Percentiles rank a stretch among this genome's conserved stretches.
phyloP scores from a whole-genome alignment of 2,113 vertebrate species.

The Turnix velox region DNA sequence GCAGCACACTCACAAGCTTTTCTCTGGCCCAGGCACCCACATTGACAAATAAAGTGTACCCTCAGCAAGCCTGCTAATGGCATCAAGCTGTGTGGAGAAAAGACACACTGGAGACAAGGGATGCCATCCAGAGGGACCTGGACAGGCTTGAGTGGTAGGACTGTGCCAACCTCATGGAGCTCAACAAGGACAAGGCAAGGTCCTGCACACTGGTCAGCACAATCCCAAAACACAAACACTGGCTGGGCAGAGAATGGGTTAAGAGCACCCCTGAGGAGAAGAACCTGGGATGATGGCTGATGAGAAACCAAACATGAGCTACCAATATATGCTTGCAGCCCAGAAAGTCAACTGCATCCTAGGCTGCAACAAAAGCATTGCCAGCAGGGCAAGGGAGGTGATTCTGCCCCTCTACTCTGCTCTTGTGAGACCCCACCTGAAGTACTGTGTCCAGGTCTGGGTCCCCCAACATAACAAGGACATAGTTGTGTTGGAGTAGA shows the following conservation, averaged over 20 bases:
- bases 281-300: neutral
- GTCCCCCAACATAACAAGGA: neutral
- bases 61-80: neutral
- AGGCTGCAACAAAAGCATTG: neutral
- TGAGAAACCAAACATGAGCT: neutral
- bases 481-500: no score
- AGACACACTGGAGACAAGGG: neutral
- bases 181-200: neutral
- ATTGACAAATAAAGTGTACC: neutral
- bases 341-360: neutral
- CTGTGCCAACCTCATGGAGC: neutral
- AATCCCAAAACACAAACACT: neutral
- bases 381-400: neutral
- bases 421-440: neutral
- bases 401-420: neutral
- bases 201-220: neutral
- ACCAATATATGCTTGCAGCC: neutral
- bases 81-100: neutral
- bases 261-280: neutral
- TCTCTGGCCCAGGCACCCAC: neutral
- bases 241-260: neutral
- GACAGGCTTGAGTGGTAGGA: neutral
- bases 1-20: neutral
- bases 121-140: neutral
- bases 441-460: neutral